These are phyloP conservation scores for Paramuricea clavata DNA, from an alignment of 92 coral and sea anemone genomes.

Conservation along the genomic window DNA sequence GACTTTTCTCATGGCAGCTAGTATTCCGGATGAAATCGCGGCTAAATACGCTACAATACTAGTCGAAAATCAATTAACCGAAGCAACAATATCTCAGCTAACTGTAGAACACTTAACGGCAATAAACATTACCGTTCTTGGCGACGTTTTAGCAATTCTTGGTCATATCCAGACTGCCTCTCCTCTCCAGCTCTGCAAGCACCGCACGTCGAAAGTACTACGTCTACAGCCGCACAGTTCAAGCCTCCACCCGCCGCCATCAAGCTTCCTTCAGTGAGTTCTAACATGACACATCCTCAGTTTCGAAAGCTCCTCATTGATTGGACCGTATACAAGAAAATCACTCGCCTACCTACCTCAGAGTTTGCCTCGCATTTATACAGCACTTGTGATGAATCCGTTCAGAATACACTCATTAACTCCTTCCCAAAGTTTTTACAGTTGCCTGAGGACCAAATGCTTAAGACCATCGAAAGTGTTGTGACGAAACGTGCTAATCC, in stretches of 20 bases:
- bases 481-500: not conserved
- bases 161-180: not conserved
- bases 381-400: constrained; percentile 15
- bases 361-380: constrained; percentile 8
- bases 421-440: not conserved
- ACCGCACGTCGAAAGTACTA: constrained; percentile 12
- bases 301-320: not conserved
- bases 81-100: not conserved
- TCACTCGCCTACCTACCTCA: not conserved
- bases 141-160: not conserved
- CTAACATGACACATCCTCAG: constrained; percentile 11
- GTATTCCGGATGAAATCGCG: not conserved
- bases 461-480: not conserved
- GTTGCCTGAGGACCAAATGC: not conserved
- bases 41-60: not conserved
- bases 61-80: not conserved
- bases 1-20: not conserved
- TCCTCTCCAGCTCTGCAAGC: not conserved
- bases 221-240: not conserved
- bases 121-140: not conserved
- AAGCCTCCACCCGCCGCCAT: constrained; percentile 30
- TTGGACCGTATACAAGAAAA: constrained; percentile 12
- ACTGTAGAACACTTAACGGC: not conserved
- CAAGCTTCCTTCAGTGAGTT: constrained; percentile 2
- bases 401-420: constrained; percentile 9